Evolutionary conservation across 2,113 vertebrate species (phyloP), one percentile per base, ranked within the genome.

Genomic region (Pluvianellus socialis): DNA sequence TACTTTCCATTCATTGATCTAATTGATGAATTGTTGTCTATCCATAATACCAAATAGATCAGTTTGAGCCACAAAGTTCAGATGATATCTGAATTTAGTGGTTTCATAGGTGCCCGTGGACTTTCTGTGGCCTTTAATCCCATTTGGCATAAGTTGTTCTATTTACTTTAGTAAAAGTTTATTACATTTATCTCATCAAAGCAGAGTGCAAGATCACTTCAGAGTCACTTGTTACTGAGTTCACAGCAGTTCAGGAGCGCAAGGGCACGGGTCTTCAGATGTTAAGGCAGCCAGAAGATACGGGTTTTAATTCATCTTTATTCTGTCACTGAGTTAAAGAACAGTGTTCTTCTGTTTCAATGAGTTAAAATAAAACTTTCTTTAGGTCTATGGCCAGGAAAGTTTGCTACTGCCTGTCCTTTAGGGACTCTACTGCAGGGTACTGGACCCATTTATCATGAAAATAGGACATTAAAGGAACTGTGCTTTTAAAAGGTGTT

Each of bases 111-210:
- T 55, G 32, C 32, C 53, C 1, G 0, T 53, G 67, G 77, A 56
- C 21, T 40, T 89, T 56, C 38, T 70, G 13, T 58, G 32, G 11
- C 42, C 33, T 84, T 86, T 77, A 77, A 67, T 14, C 12, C 18
- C 17, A 24, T 50, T 66, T 80, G n/a, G 6, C 33, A 32, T 42
- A 80, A 66, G 2, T 49, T 72, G 18, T 56, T 63, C 33, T 84
- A 59, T 89, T 95, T 96, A 70, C 74, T 94, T 96, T 71, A 63
- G 13, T 53, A 67, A 24, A 94, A 77, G 45, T 83, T 94, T 83
- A 70, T 90, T 92, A 77, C 24, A 62, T 93, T 73, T 62, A 55
- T 45, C 35, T 86, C 75, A 50, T 82, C 59, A 75, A 87, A 93
- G 32, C 23, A 55, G 59, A 63, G 38, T 40, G 33, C 63, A 80